Base-by-base conservation (phyloP, 2,888 invertebrate species). In the Phyto melanocephala region DNA sequence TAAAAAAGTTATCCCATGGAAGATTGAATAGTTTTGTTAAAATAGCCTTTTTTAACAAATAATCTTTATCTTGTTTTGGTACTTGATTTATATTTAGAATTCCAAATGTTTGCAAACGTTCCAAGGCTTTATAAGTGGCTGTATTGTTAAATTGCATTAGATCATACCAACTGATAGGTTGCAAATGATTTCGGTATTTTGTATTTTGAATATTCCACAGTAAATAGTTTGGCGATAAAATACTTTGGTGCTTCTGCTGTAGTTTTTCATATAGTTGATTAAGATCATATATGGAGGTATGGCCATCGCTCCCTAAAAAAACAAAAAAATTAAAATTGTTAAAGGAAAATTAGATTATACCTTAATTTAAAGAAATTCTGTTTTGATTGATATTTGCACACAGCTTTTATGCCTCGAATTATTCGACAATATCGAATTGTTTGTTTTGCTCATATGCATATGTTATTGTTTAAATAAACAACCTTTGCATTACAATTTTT, bases 281-380 rank as follows among this genome's bases (percentile, higher is more conserved):
- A 88, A 0, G 90, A 11, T 68, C 86, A 22, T 92, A 89, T 83
- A 85, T 74, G 33, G 85, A 85, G 37, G 58, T 56, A 17, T 94
- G 94, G 0, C 89, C 88, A 87, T 94, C 94, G 52, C 90, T 91
- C 94, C 94, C 94, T 94, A 78, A 4, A 87, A 86, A 80, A 7
- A n/a, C 20, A 45, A 35, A 13, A 62, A 56, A 37, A 2, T 10
- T 28, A 50, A 28, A n/a, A 45, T 7, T 20, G 5, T 35, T 11
- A 35, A 35, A 35, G 6, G 8, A 35, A 35, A 40, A 11, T 13
- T 40, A 40, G 40, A 40, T 0, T 11, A 11, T 1, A 40, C 10
- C 13, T 40, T 3, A 1, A 40, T 11, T 40, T 1, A 6, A 7
- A 33, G 33, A 6, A 33, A 3, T 33, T 33, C 33, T 33, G 7